Evolutionary conservation across 1,140 invertebrate species (phyloP).

Genomic region (Trichoplusia ni): DNA sequence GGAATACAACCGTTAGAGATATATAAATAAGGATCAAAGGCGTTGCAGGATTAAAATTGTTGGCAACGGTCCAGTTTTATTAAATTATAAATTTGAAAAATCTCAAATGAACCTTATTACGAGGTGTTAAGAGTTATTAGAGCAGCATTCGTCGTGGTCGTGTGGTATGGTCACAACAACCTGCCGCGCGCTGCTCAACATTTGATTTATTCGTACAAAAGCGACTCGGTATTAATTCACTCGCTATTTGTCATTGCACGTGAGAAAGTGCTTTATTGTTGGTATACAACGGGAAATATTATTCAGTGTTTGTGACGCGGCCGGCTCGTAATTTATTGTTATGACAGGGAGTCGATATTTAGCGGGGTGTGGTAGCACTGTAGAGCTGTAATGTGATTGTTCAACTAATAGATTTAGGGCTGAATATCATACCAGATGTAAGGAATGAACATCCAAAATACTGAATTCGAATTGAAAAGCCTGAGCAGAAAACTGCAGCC

Average conservation of each 20-base stretch:
- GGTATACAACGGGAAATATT: constrained; percentile 61
- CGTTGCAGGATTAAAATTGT: constrained; percentile 39
- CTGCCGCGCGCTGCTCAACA: constrained; percentile 37
- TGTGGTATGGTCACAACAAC: constrained; percentile 10
- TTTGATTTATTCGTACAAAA: constrained; percentile 75
- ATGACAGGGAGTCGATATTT: neutral
- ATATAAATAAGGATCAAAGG: constrained; percentile 24
- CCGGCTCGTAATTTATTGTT: constrained; percentile 22
- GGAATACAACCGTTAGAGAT: constrained; percentile 17
- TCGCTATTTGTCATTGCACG: constrained; percentile 74
- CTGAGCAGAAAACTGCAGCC: too few species aligned
- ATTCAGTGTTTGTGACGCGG: constrained; percentile 21
- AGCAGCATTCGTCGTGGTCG: neutral
- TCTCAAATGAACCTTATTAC: constrained; percentile 32
- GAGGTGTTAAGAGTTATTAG: constrained; percentile 19
- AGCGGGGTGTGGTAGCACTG: constrained; percentile 1
- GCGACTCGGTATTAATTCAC: constrained; percentile 73
- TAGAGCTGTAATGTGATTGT: too few species aligned
- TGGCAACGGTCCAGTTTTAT: constrained; percentile 10
- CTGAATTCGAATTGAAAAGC: too few species aligned
- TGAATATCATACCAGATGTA: too few species aligned
- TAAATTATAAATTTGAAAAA: neutral
- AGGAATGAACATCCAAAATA: too few species aligned
- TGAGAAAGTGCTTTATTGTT: constrained; percentile 78
- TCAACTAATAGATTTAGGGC: too few species aligned